Conservation (phyloP, 2,888 invertebrate genomes). For the Liodrosophila aerea region DNA sequence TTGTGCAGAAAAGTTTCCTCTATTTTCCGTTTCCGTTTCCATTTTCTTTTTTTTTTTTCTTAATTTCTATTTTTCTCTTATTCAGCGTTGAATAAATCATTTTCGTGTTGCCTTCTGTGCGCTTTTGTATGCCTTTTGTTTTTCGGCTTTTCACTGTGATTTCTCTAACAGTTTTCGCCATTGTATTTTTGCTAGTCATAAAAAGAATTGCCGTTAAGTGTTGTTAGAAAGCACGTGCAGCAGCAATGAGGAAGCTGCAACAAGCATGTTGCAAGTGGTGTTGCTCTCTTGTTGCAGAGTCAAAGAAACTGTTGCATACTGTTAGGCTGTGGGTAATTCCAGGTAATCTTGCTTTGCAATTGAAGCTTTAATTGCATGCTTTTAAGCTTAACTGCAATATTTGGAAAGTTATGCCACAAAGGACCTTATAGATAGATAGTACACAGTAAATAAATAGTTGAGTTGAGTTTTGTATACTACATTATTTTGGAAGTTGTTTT, state of each 20-base stretch:
- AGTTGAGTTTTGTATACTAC: too few relatives aligned
- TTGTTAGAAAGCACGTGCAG: constrained; percentile 54
- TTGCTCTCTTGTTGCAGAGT: constrained; percentile 15
- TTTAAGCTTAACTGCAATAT: too few relatives aligned
- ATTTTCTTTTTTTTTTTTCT: constrained; percentile 5
- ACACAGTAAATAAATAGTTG: too few relatives aligned
- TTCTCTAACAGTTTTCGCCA: constrained; percentile 28
- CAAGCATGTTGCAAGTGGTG: constrained; percentile 7
- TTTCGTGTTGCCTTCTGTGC: constrained; percentile 12
- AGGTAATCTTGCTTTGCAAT: too few relatives aligned
- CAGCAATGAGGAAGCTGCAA: constrained; percentile 10
- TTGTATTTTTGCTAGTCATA: constrained; percentile 41
- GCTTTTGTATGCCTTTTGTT: constrained; percentile 45
- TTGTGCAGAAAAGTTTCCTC: constrained; percentile 49
- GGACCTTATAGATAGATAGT: too few relatives aligned
- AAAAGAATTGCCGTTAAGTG: constrained; percentile 76
- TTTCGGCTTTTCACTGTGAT: constrained; percentile 34
- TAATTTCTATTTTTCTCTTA: constrained; percentile 11
- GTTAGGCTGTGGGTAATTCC: too few relatives aligned
- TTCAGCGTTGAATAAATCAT: constrained; percentile 69
- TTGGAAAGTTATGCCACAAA: too few relatives aligned
- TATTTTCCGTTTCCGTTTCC: constrained; percentile 14
- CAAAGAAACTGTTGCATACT: constrained; percentile 49
- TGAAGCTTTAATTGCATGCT: constrained; percentile 9
- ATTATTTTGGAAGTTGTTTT: too few relatives aligned